A percentile compares a stretch with the other conserved stretches of the same genome.
phyloP scores from a whole-genome alignment of 2,888 invertebrate species.

The Oxytorus armatus region DNA sequence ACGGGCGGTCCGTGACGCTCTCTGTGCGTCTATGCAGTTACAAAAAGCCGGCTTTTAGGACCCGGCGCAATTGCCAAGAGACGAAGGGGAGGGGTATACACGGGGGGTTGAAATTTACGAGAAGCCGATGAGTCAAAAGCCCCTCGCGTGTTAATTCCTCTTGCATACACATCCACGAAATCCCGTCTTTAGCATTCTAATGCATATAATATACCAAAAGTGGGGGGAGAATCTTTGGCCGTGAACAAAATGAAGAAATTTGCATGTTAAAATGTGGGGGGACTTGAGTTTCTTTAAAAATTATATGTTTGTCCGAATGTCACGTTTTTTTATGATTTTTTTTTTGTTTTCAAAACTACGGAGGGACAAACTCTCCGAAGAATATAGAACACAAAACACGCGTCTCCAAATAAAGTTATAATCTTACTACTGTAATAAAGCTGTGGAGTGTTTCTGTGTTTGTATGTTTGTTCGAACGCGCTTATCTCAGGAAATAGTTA shows the following conservation, averaged over 20 bases:
- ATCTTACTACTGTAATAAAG: too few relatives aligned
- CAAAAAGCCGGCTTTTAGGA: conserved; percentile 54
- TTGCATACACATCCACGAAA: conserved; percentile 5
- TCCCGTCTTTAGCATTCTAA: conserved; percentile 2
- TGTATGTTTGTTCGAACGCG: too few relatives aligned
- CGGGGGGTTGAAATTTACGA: conserved; percentile 41
- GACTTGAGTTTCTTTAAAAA: too few relatives aligned
- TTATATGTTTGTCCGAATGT: too few relatives aligned
- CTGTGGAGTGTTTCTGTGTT: too few relatives aligned
- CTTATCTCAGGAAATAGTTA: too few relatives aligned
- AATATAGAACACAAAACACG: too few relatives aligned
- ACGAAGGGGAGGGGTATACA: not conserved
- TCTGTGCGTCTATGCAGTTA: conserved; percentile 9
- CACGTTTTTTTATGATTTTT: too few relatives aligned
- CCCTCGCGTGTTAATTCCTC: conserved; percentile 55
- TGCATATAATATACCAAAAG: not conserved
- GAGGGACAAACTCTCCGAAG: too few relatives aligned
- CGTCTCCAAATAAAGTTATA: too few relatives aligned
- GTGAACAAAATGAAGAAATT: conserved; percentile 1
- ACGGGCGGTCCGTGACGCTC: conserved; percentile 62
- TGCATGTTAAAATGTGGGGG: too few relatives aligned
- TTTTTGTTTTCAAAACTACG: too few relatives aligned
- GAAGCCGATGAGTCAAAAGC: conserved; percentile 64
- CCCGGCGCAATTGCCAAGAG: not conserved
- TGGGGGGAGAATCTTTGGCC: not conserved